Conservation (phyloP, 1,140 invertebrate genomes). For the Carcinoscorpius rotundicauda region DNA sequence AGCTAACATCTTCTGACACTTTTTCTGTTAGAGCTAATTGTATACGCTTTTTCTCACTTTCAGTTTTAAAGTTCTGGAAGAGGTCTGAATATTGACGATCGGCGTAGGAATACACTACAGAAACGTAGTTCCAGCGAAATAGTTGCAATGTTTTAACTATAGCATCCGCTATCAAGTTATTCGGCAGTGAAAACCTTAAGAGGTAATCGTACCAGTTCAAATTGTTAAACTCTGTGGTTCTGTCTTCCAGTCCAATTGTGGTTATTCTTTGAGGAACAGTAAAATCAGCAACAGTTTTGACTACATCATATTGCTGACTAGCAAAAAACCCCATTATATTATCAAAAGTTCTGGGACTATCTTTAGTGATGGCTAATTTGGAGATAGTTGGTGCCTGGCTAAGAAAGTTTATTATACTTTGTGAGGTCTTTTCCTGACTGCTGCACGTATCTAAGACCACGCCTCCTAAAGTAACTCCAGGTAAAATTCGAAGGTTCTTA, state of each 20-base stretch:
- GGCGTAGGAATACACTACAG: slow-evolving; percentile 25
- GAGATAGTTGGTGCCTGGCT: slow-evolving; percentile 12
- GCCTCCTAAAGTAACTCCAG: slow-evolving; percentile 25
- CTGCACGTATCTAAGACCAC: slow-evolving; percentile 29
- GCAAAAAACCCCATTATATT: slow-evolving; percentile 25
- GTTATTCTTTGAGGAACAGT: slow-evolving; percentile 23
- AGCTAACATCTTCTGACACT: slow-evolving; percentile 3
- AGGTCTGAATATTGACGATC: slow-evolving; percentile 22
- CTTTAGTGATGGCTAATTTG: slow-evolving; percentile 22
- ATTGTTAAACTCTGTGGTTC: slow-evolving; percentile 22
- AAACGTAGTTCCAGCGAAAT: slow-evolving; percentile 26
- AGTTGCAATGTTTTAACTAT: slow-evolving; percentile 24
- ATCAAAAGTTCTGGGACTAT: neutral
- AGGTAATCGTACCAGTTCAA: slow-evolving; percentile 24
- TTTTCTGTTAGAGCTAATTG: slow-evolving; percentile 16
- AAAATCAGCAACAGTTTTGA: slow-evolving; percentile 19
- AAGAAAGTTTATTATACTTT: slow-evolving; percentile 26
- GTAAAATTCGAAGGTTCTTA: slow-evolving; percentile 26
- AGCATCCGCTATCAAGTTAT: slow-evolving; percentile 22
- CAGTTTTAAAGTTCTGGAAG: slow-evolving; percentile 22
- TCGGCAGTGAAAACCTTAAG: slow-evolving; percentile 26
- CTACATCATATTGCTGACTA: slow-evolving; percentile 13
- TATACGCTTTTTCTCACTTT: slow-evolving; percentile 16
- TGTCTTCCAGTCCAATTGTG: slow-evolving; percentile 25
- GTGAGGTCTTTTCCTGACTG: slow-evolving; percentile 23